phyloP scores from a whole-genome alignment of 30 jellyfish, hydroid and myxozoan species.

The Nemopilema nomurai region DNA sequence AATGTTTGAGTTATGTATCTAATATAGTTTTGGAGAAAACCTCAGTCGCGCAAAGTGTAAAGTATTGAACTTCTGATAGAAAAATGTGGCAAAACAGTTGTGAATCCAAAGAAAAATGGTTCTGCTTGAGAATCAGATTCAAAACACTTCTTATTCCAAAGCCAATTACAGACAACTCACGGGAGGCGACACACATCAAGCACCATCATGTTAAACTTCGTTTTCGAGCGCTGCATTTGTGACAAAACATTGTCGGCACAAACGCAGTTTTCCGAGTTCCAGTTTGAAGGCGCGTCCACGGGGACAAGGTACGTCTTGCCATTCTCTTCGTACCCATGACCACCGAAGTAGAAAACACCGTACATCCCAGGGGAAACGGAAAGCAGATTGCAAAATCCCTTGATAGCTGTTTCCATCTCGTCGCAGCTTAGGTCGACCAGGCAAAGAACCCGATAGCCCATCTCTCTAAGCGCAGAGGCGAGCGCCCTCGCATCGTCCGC shows the following conservation, averaged over 20 bases:
- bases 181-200: constrained; percentile 92
- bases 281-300: constrained; percentile 71
- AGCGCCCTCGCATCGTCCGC: constrained; percentile 81
- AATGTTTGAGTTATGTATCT: too few species aligned
- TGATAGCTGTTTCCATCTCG: constrained; percentile 79
- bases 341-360: constrained; percentile 88
- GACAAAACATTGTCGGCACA: constrained; percentile 90
- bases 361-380: constrained; percentile 59
- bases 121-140: too few species aligned
- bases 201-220: constrained; percentile 85
- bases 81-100: too few species aligned
- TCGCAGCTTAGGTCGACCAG: constrained; percentile 62
- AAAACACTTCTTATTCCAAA: too few species aligned
- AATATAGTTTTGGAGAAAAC: too few species aligned
- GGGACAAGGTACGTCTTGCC: constrained; percentile 96
- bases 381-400: constrained; percentile 76
- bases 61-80: too few species aligned
- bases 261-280: constrained; percentile 79
- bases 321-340: constrained; percentile 93
- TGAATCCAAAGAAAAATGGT: too few species aligned
- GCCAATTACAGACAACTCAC: constrained; percentile 39
- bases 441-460: constrained; percentile 91
- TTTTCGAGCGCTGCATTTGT: constrained; percentile 74
- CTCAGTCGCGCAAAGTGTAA: too few species aligned
- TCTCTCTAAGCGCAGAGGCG: constrained; percentile 54